phyloP scores from a whole-genome alignment of 2,888 invertebrate genomes.

The Synergus umbraculus region DNA sequence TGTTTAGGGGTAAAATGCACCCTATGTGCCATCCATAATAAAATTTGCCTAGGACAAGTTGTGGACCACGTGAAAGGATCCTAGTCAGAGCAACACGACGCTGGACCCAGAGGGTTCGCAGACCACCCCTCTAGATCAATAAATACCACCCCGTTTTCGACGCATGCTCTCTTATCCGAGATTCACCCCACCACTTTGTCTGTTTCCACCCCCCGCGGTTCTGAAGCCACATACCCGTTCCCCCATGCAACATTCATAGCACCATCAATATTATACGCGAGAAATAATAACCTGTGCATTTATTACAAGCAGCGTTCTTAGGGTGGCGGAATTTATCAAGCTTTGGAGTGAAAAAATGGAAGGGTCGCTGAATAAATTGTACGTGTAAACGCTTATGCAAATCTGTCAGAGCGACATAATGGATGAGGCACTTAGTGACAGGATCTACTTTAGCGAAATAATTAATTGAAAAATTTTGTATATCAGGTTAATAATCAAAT shows the following conservation, averaged over 20 bases:
- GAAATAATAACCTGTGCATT: slow-evolving; percentile 76
- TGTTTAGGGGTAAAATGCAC: not conserved
- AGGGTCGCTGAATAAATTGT: slow-evolving; percentile 65
- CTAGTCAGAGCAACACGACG: slow-evolving; percentile 46
- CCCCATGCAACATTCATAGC: slow-evolving; percentile 75
- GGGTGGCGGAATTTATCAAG: slow-evolving; percentile 45
- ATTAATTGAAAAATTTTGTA: not conserved
- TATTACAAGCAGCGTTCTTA: slow-evolving; percentile 65
- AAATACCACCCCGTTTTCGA: slow-evolving; percentile 69
- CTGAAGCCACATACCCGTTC: slow-evolving; percentile 61
- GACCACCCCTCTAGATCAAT: slow-evolving; percentile 71
- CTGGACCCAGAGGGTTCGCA: slow-evolving; percentile 50
- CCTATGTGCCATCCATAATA: slow-evolving; percentile 6
- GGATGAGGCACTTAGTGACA: not conserved
- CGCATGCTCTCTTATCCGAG: slow-evolving; percentile 67
- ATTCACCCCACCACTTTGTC: slow-evolving; percentile 54
- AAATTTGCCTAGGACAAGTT: slow-evolving; percentile 41
- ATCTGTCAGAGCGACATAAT: slow-evolving; percentile 61
- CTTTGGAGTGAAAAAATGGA: slow-evolving; percentile 49
- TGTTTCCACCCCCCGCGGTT: slow-evolving; percentile 65
- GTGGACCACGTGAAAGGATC: slow-evolving; percentile 31
- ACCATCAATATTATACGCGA: slow-evolving; percentile 76
- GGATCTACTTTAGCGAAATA: not conserved
- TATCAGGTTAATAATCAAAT: not conserved
- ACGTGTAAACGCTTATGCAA: slow-evolving; percentile 72